Percentiles rank a stretch among this genome's conserved stretches.
Conservation (phyloP, 1,140 invertebrate genomes). For the Mizuhopecten yessoensis region DNA sequence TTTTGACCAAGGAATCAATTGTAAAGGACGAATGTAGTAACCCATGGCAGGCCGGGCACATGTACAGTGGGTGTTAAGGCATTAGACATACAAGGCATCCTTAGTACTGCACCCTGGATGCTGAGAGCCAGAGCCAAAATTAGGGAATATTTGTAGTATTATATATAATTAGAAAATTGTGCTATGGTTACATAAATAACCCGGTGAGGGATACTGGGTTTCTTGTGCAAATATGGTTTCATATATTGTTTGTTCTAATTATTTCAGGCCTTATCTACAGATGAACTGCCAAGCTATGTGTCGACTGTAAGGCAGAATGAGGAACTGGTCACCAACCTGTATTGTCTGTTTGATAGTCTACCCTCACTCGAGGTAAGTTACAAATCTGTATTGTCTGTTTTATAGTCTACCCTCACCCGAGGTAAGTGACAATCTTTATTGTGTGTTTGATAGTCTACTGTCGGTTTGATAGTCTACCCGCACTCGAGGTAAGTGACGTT, state of each 20-base stretch:
- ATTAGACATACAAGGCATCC: too few relatives aligned
- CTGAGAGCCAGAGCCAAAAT: too few relatives aligned
- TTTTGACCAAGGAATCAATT: too few relatives aligned
- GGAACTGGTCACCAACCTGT: constrained; percentile 88
- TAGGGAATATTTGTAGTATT: too few relatives aligned
- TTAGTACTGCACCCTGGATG: too few relatives aligned
- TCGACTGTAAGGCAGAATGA: constrained; percentile 90
- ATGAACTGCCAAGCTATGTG: constrained; percentile 90
- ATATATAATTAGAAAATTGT: too few relatives aligned
- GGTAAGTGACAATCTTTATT: constrained; percentile 80
- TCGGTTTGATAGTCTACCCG: constrained; percentile 87
- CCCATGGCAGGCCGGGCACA: too few relatives aligned
- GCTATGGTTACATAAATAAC: too few relatives aligned
- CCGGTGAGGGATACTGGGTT: too few relatives aligned
- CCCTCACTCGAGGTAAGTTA: constrained; percentile 86
- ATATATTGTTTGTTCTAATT: constrained; percentile 47
- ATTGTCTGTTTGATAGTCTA: constrained; percentile 88
- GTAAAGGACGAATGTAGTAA: too few relatives aligned
- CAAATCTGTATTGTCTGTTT: constrained; percentile 84
- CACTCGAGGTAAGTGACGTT: constrained; percentile 84
- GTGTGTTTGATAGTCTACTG: constrained; percentile 85
- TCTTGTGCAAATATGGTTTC: too few relatives aligned
- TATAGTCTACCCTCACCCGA: constrained; percentile 73
- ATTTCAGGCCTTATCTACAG: constrained; percentile 86
- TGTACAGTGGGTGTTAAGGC: too few relatives aligned